phyloP scores from a whole-genome alignment of 2,888 invertebrate genomes.

The Steinernema scapterisci region DNA sequence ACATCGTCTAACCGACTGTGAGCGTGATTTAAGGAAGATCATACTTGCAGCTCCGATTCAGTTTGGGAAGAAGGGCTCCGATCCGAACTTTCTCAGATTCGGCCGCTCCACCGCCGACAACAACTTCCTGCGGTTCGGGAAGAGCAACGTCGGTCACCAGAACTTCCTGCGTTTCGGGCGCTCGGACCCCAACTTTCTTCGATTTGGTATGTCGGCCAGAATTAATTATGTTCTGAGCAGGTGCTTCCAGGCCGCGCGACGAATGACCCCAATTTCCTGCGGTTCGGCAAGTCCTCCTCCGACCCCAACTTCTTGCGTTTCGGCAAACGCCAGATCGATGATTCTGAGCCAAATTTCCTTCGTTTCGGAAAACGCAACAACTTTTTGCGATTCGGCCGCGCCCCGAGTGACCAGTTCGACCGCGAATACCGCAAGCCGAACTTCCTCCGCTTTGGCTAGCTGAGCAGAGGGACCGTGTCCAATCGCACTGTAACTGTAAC shows the following conservation, averaged over 20 bases:
- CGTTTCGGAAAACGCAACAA: conserved; percentile 52
- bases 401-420: conserved; percentile 48
- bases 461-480: background rate
- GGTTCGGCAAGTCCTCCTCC: conserved; percentile 62
- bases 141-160: conserved; percentile 28
- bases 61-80: conserved; percentile 35
- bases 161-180: conserved; percentile 2
- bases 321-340: conserved; percentile 33
- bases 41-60: conserved; percentile 33
- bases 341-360: conserved; percentile 61
- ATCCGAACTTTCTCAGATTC: conserved; percentile 44
- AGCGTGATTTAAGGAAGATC: conserved; percentile 6
- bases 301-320: conserved; percentile 28
- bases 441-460: conserved; percentile 61
- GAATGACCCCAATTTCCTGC: conserved; percentile 63
- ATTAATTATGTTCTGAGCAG: background rate
- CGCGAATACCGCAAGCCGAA: conserved; percentile 61
- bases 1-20: conserved; percentile 14
- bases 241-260: conserved; percentile 35
- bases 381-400: conserved; percentile 56
- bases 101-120: conserved; percentile 41
- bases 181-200: conserved; percentile 55
- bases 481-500: background rate
- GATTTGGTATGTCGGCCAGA: conserved; percentile 51
- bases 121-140: conserved; percentile 46